Evolutionary conservation across 1,140 invertebrate species (phyloP).

Genomic region (Dendroctonus valens): DNA sequence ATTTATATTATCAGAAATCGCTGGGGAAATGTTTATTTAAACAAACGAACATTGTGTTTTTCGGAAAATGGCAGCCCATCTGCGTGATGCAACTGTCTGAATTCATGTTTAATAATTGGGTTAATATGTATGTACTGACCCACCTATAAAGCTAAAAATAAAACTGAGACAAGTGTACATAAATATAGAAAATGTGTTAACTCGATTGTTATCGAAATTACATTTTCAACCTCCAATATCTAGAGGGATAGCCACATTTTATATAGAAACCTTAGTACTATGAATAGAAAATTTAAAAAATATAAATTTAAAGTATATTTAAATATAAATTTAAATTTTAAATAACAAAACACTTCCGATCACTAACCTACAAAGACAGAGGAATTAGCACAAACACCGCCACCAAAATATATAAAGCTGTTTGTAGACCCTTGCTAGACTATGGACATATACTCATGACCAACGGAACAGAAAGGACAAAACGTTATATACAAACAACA

Average conservation of each 20-base stretch:
- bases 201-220: constrained; percentile 18
- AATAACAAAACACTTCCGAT: too few species aligned
- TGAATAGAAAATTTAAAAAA: too few species aligned
- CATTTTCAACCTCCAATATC: background rate
- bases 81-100: constrained; percentile 11
- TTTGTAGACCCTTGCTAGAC: too few species aligned
- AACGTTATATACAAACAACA: too few species aligned
- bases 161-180: constrained; percentile 26
- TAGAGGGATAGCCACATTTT: background rate
- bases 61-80: constrained; percentile 2
- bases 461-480: too few species aligned
- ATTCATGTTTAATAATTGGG: constrained; percentile 9
- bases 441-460: too few species aligned
- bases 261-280: background rate
- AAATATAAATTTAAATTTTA: too few species aligned
- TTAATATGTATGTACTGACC: constrained; percentile 23
- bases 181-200: constrained; percentile 29
- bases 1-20: constrained; percentile 7
- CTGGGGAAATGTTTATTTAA: constrained; percentile 11
- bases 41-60: background rate
- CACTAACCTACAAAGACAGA: too few species aligned
- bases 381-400: too few species aligned
- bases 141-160: constrained; percentile 20
- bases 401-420: too few species aligned
- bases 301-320: too few species aligned